Conservation (phyloP, 2,113 vertebrate genomes). For the Fregata magnificens region DNA sequence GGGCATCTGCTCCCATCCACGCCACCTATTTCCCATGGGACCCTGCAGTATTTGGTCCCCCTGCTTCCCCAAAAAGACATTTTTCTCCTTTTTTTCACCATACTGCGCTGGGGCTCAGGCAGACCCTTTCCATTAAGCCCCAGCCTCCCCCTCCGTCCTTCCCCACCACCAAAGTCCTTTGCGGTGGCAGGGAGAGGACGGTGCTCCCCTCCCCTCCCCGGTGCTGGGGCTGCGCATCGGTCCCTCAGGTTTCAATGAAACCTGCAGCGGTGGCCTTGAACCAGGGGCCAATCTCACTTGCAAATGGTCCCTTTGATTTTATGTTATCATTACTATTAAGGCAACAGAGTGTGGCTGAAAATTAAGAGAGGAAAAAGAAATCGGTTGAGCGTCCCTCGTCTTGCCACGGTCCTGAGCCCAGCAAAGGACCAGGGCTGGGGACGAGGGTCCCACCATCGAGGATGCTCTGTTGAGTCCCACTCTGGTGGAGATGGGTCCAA, state of each 20-base stretch:
- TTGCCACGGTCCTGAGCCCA: background rate
- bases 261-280: background rate
- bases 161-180: background rate
- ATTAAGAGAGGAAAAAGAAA: background rate
- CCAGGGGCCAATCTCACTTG: background rate
- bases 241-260: background rate
- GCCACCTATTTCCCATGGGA: background rate
- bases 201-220: accelerated
- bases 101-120: background rate
- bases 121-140: background rate
- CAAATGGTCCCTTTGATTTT: background rate
- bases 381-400: accelerated
- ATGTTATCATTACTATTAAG: background rate
- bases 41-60: background rate
- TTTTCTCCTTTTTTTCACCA: background rate
- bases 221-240: background rate
- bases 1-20: background rate
- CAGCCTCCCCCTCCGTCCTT: background rate
- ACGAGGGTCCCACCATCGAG: background rate
- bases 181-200: background rate
- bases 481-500: background rate
- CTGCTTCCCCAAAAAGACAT: background rate
- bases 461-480: background rate
- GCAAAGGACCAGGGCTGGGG: background rate
- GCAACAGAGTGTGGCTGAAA: background rate